A percentile compares a stretch with the other conserved stretches of the same genome.
Conservation (phyloP, 2,113 vertebrate species). For the Trematomus loennbergii region DNA sequence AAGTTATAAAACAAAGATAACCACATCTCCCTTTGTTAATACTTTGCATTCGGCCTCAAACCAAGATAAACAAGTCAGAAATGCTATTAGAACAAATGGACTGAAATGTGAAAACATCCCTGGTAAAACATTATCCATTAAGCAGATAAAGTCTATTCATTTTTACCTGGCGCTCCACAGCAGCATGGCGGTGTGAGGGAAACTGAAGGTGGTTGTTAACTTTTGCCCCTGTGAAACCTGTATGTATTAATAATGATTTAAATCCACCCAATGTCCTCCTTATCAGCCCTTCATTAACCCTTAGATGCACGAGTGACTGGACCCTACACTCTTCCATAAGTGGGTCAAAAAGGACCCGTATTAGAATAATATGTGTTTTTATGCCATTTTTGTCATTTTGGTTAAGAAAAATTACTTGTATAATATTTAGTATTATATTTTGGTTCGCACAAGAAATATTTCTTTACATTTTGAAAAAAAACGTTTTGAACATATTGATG, state of each 20-base stretch:
- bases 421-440: no score
- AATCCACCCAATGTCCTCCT: constrained; percentile 9
- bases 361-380: no score
- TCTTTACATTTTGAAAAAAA: no score
- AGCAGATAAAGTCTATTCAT: neutral
- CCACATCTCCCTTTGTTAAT: neutral
- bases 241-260: constrained; percentile 58
- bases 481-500: no score
- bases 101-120: constrained; percentile 27
- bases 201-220: constrained; percentile 32
- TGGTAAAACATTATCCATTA: constrained; percentile 15
- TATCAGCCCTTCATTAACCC: constrained; percentile 42
- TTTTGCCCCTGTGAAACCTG: constrained; percentile 43
- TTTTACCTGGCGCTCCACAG: constrained; percentile 12
- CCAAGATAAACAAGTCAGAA: constrained; percentile 22
- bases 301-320: no score
- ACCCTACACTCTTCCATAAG: no score
- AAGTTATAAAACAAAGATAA: neutral
- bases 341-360: no score
- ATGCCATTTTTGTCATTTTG: no score
- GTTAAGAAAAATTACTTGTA: no score
- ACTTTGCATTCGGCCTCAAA: constrained; percentile 15
- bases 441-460: no score
- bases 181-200: constrained; percentile 16
- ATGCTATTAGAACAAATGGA: constrained; percentile 19